Conservation (phyloP, 1,140 invertebrate genomes). For the Tenebrio molitor region DNA sequence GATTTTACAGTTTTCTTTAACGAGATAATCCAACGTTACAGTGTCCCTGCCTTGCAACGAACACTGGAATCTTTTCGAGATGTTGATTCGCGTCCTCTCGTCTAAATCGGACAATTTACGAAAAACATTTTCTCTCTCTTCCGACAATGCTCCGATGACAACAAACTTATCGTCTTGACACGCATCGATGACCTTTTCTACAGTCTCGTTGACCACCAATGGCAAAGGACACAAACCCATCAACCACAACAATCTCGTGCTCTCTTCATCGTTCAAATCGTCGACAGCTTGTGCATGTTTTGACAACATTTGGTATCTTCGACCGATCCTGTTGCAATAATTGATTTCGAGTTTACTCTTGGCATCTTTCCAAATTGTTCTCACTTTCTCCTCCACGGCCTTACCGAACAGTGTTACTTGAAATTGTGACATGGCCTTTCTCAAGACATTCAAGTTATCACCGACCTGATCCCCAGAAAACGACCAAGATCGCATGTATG, state of each 20-base stretch:
- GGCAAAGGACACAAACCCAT: neutral
- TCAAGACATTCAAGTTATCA: neutral
- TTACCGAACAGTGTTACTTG: neutral
- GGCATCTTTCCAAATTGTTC: neutral
- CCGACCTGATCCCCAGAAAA: neutral
- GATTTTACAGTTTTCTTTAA: neutral
- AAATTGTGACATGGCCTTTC: neutral
- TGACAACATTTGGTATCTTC: too few species aligned
- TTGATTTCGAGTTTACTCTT: neutral
- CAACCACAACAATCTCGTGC: neutral
- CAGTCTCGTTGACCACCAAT: neutral
- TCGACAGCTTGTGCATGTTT: too few species aligned
- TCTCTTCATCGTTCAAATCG: neutral
- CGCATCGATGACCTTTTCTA: neutral
- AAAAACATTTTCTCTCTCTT: neutral
- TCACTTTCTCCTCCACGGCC: neutral
- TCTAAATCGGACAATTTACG: conserved; percentile 1
- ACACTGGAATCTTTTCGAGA: neutral
- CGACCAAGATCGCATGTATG: neutral
- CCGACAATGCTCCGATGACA: neutral
- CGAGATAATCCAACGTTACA: neutral
- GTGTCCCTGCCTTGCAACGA: neutral
- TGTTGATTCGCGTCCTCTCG: neutral
- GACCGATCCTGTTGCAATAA: too few species aligned
- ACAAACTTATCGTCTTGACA: neutral